Evolutionary conservation across 2,888 invertebrate genomes (phyloP).

Genomic region (Drosophila nigricruria): DNA sequence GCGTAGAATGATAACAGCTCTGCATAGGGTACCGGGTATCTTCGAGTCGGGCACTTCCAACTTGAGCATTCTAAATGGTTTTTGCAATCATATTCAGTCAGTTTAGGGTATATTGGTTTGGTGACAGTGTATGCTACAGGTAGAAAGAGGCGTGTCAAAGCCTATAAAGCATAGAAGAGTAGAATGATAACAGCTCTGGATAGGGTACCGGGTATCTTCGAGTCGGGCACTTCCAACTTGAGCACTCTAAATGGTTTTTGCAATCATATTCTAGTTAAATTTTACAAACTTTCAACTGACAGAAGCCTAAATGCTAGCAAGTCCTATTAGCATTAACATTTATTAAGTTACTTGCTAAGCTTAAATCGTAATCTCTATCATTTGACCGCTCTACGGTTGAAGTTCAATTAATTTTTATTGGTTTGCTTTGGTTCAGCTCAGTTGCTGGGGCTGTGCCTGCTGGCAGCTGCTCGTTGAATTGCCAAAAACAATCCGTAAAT

Average conservation of each 20-base stretch:
- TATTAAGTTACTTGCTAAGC: not conserved
- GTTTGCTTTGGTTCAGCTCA: not conserved
- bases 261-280: not conserved
- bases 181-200: too few species aligned
- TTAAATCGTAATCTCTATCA: not conserved
- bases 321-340: not conserved
- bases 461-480: conserved; percentile 22
- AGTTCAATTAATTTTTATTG: conserved; percentile 17
- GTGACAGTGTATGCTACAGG: not conserved
- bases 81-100: too few species aligned
- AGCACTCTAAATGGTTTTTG: too few species aligned
- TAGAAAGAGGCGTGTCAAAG: not conserved
- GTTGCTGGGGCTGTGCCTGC: not conserved
- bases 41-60: too few species aligned
- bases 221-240: too few species aligned
- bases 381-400: not conserved
- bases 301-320: not conserved
- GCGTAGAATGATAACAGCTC: too few species aligned
- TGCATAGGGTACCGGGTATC: too few species aligned
- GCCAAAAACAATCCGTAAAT: conserved; percentile 5
- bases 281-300: not conserved
- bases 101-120: not conserved
- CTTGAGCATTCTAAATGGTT: too few species aligned
- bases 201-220: too few species aligned
- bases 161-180: not conserved